These are phyloP conservation scores for Pantherophis guttatus DNA, from an alignment of 2,113 vertebrate species.

Conservation along the genomic window DNA sequence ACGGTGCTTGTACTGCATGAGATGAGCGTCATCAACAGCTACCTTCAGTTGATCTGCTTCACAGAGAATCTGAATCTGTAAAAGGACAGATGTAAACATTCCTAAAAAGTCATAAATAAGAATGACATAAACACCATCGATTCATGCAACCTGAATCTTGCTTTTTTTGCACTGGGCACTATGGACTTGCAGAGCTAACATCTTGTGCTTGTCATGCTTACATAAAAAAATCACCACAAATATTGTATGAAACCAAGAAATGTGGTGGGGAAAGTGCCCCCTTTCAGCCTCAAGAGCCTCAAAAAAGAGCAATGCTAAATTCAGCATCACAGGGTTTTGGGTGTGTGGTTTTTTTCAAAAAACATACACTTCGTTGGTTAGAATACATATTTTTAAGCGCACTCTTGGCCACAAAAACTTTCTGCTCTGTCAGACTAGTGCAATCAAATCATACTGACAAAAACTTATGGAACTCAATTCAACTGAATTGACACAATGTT, in stretches of 20 bases:
- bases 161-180: background rate
- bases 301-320: background rate
- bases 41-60: constrained; percentile 58
- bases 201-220: background rate
- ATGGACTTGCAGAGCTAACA: background rate
- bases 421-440: background rate
- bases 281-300: background rate
- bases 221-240: background rate
- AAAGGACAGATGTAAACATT: background rate
- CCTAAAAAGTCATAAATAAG: background rate
- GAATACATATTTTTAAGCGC: background rate
- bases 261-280: background rate
- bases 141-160: background rate
- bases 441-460: background rate
- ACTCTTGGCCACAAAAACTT: background rate
- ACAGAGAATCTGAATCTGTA: constrained; percentile 63
- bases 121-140: background rate
- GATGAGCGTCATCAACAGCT: constrained; percentile 57
- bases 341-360: background rate
- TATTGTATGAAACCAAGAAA: background rate
- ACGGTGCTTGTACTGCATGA: constrained; percentile 62
- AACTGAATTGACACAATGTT: background rate
- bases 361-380: background rate
- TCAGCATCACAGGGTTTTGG: background rate
- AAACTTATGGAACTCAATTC: background rate